Conservation (phyloP, 2,113 vertebrate genomes). For the Tympanuchus pallidicinctus region DNA sequence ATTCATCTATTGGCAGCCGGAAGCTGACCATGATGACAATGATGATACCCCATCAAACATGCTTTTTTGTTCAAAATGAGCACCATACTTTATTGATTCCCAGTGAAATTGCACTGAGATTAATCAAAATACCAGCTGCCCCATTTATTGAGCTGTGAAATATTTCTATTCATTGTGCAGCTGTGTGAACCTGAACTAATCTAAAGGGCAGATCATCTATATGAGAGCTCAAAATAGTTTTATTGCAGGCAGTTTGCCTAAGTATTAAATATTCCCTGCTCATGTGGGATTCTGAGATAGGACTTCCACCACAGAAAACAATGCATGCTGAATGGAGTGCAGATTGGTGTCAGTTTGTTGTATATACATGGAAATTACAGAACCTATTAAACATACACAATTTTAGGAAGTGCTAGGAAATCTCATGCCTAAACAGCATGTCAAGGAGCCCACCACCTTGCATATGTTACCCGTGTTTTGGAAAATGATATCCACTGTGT, state of each 20-base stretch:
- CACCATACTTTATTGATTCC: constrained; percentile 52
- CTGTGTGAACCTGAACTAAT: constrained; percentile 62
- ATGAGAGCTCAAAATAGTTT: constrained; percentile 55
- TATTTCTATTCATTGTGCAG: constrained; percentile 33
- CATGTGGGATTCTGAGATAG: neutral
- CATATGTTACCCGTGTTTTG: neutral
- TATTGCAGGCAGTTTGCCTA: constrained; percentile 50
- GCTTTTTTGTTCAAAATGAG: constrained; percentile 53
- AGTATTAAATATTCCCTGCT: constrained; percentile 44
- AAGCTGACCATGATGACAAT: constrained; percentile 1
- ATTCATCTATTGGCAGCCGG: constrained; percentile 36
- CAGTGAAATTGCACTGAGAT: constrained; percentile 39
- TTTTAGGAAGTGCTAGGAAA: neutral
- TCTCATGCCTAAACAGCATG: neutral
- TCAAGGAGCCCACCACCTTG: neutral
- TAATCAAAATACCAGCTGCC: constrained; percentile 55
- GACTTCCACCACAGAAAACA: neutral
- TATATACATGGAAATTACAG: neutral
- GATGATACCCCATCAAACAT: neutral
- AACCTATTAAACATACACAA: neutral
- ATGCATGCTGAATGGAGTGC: neutral
- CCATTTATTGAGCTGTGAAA: constrained; percentile 44
- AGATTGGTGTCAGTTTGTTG: neutral
- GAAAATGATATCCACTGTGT: neutral
- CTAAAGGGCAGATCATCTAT: constrained; percentile 39